Conservation (phyloP, 2,888 invertebrate genomes). For the Drosophila robusta region DNA sequence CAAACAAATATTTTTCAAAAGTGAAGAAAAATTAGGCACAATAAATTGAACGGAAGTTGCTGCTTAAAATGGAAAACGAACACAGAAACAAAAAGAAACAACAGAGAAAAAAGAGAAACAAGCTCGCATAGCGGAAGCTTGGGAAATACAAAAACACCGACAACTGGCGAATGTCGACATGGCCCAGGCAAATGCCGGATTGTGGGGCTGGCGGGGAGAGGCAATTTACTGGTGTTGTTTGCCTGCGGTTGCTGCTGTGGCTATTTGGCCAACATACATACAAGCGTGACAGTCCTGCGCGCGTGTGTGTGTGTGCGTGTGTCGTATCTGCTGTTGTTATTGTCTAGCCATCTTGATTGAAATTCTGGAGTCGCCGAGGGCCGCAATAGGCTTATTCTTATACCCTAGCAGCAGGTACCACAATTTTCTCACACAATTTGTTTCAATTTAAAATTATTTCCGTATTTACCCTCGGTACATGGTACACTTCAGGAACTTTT, state of each 20-base stretch:
- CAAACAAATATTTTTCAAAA: conserved; percentile 62
- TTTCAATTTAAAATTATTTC: background rate
- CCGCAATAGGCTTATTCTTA: conserved; percentile 12
- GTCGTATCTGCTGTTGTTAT: conserved; percentile 30
- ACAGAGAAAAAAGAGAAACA: conserved; percentile 12
- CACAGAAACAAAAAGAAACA: conserved; percentile 21
- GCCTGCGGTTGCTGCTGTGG: conserved; percentile 65
- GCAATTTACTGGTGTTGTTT: conserved; percentile 47
- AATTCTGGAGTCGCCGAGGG: conserved; percentile 37
- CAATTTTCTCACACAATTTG: background rate
- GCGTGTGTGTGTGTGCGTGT: background rate
- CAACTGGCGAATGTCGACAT: conserved; percentile 33
- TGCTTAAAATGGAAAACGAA: conserved; percentile 65
- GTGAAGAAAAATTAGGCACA: conserved; percentile 79
- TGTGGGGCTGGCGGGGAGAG: background rate
- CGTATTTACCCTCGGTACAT: background rate
- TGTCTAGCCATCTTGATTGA: conserved; percentile 55
- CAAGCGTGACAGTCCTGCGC: conserved; percentile 19
- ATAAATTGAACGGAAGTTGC: conserved; percentile 82
- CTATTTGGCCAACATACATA: conserved; percentile 45
- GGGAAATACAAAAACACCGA: conserved; percentile 21
- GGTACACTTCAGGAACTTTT: too few relatives aligned
- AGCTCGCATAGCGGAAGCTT: conserved; percentile 42
- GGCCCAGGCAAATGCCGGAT: conserved; percentile 5
- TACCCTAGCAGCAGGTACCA: conserved; percentile 4